These are phyloP conservation scores for Pandemis corylana DNA, from an alignment of 2,888 invertebrate species.

Conservation along the genomic window DNA sequence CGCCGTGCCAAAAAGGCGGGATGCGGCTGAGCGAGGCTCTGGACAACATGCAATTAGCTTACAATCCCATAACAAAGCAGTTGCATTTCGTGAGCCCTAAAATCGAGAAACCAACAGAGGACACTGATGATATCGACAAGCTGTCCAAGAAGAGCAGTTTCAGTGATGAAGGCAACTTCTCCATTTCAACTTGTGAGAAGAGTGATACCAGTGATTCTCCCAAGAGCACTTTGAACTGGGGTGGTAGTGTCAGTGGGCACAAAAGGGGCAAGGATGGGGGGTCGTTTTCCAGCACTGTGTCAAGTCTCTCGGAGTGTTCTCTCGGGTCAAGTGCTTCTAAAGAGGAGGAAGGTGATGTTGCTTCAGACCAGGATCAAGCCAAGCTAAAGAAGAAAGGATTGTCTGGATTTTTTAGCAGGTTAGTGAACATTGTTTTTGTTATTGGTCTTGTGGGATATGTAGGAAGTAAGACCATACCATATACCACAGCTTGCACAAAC, in stretches of 20 bases:
- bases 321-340: conserved; percentile 85
- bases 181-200: conserved; percentile 80
- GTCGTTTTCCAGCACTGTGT: conserved; percentile 88
- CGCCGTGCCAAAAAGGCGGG: conserved; percentile 81
- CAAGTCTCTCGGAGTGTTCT: conserved; percentile 89
- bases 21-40: conserved; percentile 88
- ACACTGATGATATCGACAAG: conserved; percentile 74
- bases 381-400: conserved; percentile 86
- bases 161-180: conserved; percentile 82
- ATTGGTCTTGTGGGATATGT: conserved; percentile 10
- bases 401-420: conserved; percentile 87
- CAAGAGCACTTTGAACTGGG: conserved; percentile 80
- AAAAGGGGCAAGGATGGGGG: conserved; percentile 85
- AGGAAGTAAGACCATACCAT: background rate
- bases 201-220: conserved; percentile 83
- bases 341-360: conserved; percentile 73
- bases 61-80: conserved; percentile 90
- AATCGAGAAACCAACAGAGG: conserved; percentile 66
- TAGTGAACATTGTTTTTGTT: conserved; percentile 48
- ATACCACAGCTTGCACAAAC: too few relatives aligned
- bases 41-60: conserved; percentile 90
- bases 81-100: conserved; percentile 86
- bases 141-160: conserved; percentile 81
- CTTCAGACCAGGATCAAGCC: conserved; percentile 65
- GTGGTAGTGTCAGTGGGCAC: conserved; percentile 79